Conservation (phyloP, 2,113 vertebrate genomes). For the Galeopterus variegatus region DNA sequence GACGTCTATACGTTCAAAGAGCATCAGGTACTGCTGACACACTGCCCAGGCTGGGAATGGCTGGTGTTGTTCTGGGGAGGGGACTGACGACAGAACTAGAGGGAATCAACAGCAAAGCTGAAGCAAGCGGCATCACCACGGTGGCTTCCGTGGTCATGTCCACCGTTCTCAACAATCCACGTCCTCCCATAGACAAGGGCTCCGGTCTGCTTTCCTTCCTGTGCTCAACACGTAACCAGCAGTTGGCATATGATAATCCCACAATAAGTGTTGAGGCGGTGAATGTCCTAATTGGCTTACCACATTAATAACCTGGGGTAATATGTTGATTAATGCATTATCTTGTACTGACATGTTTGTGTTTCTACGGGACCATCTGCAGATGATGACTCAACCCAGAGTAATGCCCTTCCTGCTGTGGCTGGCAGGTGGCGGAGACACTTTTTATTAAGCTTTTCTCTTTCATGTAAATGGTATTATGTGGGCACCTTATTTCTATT, state of each 20-base stretch:
- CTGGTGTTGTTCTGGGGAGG: fast-evolving
- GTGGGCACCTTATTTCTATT: not conserved
- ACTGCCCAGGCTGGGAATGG: fast-evolving
- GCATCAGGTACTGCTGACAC: fast-evolving
- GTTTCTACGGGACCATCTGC: not conserved
- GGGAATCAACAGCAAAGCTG: not conserved
- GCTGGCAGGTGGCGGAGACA: not conserved
- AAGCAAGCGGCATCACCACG: fast-evolving
- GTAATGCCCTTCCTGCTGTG: too few species aligned
- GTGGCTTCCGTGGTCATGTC: fast-evolving
- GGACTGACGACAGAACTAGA: fast-evolving
- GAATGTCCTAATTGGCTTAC: not conserved
- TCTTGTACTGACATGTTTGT: not conserved
- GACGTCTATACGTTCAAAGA: not conserved
- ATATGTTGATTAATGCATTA: not conserved
- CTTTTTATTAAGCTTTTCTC: not conserved
- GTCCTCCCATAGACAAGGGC: not conserved
- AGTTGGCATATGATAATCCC: not conserved
- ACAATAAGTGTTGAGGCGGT: not conserved
- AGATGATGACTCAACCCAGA: not conserved
- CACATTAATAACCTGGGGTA: not conserved
- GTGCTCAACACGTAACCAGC: not conserved
- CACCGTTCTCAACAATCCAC: not conserved
- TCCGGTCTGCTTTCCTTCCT: not conserved
- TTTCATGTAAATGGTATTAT: not conserved